These are phyloP conservation scores for Pachliopta kotzebuea DNA, from an alignment of 2,888 invertebrate genomes.

Conservation along the genomic window DNA sequence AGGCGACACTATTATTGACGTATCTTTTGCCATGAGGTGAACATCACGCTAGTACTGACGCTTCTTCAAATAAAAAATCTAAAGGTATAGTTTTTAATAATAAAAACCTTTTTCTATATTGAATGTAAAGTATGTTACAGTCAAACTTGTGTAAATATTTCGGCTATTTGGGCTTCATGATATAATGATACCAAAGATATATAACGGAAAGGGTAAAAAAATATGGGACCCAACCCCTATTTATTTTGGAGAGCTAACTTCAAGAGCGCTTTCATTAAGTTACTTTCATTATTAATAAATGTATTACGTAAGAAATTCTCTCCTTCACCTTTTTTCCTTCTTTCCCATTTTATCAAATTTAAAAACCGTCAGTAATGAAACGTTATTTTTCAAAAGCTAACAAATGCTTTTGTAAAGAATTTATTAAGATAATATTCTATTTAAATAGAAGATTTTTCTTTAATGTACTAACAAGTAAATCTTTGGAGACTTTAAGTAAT, in stretches of 20 bases:
- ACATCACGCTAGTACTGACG: too few relatives aligned
- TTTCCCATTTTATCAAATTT: constrained; percentile 63
- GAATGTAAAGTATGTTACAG: neutral
- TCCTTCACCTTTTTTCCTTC: constrained; percentile 52
- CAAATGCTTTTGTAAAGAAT: neutral
- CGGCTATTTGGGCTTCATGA: neutral
- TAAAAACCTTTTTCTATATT: too few relatives aligned
- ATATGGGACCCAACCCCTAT: constrained; percentile 30
- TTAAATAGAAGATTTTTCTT: too few relatives aligned
- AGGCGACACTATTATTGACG: too few relatives aligned
- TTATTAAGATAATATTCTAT: neutral
- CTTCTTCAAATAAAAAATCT: too few relatives aligned
- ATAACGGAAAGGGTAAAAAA: constrained; percentile 16
- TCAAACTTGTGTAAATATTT: neutral
- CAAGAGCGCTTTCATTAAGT: constrained; percentile 57
- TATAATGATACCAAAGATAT: constrained; percentile 6
- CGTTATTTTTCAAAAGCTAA: constrained; percentile 24
- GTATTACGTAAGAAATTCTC: constrained; percentile 63
- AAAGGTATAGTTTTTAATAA: too few relatives aligned
- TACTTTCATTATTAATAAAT: constrained; percentile 71
- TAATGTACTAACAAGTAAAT: too few relatives aligned
- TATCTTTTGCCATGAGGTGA: too few relatives aligned
- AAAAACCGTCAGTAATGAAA: constrained; percentile 48
- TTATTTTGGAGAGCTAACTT: constrained; percentile 26
- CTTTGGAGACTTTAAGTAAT: too few relatives aligned